phyloP scores from a whole-genome alignment of 2,113 vertebrate genomes.

The Larimichthys polyactis region DNA sequence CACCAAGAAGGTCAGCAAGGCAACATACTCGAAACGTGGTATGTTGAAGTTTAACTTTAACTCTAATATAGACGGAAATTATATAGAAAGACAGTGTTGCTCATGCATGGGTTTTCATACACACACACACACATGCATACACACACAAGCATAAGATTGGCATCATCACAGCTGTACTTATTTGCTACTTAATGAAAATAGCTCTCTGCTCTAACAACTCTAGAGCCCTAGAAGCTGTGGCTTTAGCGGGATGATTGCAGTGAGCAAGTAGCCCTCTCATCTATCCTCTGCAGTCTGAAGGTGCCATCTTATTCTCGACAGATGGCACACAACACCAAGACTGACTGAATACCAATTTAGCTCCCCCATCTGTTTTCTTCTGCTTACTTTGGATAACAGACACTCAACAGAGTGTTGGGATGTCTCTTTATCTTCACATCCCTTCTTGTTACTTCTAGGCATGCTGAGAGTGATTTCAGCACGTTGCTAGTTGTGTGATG shows the following conservation, averaged over 20 bases:
- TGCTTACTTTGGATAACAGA: conserved; percentile 68
- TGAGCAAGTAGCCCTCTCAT: conserved; percentile 61
- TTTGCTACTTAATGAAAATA: conserved; percentile 47
- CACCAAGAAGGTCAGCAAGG: too few species aligned
- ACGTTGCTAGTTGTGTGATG: background rate
- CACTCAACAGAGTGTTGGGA: conserved; percentile 44
- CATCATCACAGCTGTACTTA: conserved; percentile 33
- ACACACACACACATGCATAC: too few species aligned
- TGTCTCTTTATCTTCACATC: conserved; percentile 46
- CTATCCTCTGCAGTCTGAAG: conserved; percentile 72
- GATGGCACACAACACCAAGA: conserved; percentile 77
- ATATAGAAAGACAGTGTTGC: background rate
- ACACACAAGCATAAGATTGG: background rate
- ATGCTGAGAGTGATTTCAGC: conserved; percentile 21
- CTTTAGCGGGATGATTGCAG: conserved; percentile 54
- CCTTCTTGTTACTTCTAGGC: conserved; percentile 28
- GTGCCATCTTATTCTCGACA: conserved; percentile 74
- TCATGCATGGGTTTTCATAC: background rate
- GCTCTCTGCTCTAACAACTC: conserved; percentile 39
- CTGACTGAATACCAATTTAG: conserved; percentile 78
- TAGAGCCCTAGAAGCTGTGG: conserved; percentile 38
- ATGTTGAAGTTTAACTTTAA: background rate
- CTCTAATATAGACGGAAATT: background rate
- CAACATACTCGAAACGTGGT: too few species aligned
- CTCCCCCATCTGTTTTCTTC: conserved; percentile 77